Evolutionary conservation across 2,888 invertebrate genomes (phyloP).

Genomic region (Temnothorax unifasciatus): DNA sequence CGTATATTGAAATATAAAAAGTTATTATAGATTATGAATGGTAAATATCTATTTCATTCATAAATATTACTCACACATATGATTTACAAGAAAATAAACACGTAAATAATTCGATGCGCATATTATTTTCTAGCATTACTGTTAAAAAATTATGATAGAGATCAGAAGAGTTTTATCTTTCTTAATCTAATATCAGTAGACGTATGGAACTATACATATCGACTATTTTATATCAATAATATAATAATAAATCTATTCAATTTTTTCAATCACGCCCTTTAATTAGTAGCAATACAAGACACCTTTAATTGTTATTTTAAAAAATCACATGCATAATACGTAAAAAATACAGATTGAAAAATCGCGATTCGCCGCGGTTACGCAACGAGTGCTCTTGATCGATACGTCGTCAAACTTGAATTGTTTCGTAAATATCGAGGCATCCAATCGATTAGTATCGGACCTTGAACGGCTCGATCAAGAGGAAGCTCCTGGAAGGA

Average conservation of each 20-base stretch:
- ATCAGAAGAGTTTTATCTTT: not conserved
- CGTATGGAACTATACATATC: not conserved
- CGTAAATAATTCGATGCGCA: not conserved
- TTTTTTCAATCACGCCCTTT: not conserved
- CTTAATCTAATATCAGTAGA: not conserved
- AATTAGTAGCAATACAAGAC: not conserved
- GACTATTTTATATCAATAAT: not conserved
- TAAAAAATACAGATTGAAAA: not conserved
- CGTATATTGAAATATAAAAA: conserved; percentile 27
- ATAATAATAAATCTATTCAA: not conserved
- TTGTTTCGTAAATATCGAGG: not conserved
- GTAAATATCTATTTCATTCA: conserved; percentile 19
- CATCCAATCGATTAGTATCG: conserved; percentile 7
- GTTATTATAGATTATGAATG: not conserved
- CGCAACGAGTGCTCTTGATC: conserved; percentile 22
- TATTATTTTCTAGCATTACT: not conserved
- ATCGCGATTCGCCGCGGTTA: not conserved
- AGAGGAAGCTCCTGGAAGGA: conserved; percentile 36
- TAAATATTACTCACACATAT: not conserved
- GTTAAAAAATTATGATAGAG: not conserved
- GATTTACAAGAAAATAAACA: not conserved
- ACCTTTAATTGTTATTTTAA: not conserved
- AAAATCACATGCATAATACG: not conserved
- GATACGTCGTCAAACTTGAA: conserved; percentile 25
- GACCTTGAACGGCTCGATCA: conserved; percentile 45